A percentile compares a stretch with the other conserved stretches of the same genome.
These are phyloP conservation scores for Oncorhynchus mykiss DNA, from an alignment of 2,113 vertebrate genomes.

Conservation along the genomic window DNA sequence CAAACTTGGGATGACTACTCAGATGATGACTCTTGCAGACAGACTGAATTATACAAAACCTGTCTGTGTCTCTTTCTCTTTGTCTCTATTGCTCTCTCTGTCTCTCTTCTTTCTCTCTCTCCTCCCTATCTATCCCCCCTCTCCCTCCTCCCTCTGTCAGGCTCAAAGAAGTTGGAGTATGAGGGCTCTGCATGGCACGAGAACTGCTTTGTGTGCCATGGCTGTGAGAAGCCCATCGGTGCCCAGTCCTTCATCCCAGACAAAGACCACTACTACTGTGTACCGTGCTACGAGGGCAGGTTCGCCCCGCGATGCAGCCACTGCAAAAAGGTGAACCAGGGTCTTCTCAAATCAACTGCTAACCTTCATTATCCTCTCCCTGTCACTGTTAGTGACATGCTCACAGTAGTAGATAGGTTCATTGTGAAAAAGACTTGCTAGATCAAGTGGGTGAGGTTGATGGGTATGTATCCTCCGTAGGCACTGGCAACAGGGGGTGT, in stretches of 20 bases:
- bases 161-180: constrained; percentile 90
- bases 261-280: constrained; percentile 87
- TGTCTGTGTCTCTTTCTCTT: background rate
- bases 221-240: constrained; percentile 89
- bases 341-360: background rate
- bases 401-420: background rate
- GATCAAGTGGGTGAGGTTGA: background rate
- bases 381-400: background rate
- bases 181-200: constrained; percentile 89
- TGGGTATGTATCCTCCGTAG: constrained; percentile 59
- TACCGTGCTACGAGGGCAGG: constrained; percentile 90
- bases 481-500: constrained; percentile 91
- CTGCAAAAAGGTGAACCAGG: constrained; percentile 86
- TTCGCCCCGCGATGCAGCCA: constrained; percentile 88
- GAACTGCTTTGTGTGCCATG: constrained; percentile 89
- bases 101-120: background rate
- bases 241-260: constrained; percentile 90
- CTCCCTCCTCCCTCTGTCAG: constrained; percentile 55
- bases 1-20: background rate
- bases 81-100: background rate
- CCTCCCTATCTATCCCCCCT: background rate
- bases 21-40: background rate
- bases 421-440: too few species aligned
- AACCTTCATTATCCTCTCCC: background rate
- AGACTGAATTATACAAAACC: background rate